Percentiles rank a stretch among this genome's conserved stretches.
These are phyloP conservation scores for Pampusana beccarii DNA, from an alignment of 2,113 vertebrate genomes.

Conservation along the genomic window DNA sequence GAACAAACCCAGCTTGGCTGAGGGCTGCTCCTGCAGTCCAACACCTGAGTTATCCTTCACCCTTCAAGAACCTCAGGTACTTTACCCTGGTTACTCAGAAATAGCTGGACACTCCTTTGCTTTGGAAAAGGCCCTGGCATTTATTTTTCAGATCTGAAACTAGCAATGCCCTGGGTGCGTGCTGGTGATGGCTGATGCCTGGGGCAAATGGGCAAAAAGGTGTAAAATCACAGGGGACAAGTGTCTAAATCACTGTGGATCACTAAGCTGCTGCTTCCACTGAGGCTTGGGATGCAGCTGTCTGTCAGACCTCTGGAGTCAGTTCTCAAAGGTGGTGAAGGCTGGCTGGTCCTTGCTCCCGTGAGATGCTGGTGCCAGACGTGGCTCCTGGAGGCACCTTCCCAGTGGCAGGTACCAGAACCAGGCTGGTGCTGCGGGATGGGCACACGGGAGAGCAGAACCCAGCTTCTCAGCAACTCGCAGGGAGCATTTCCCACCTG, in stretches of 20 bases:
- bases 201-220: not conserved
- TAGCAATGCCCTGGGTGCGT: not conserved
- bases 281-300: fast-evolving
- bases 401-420: not conserved
- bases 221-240: not conserved
- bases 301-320: not conserved
- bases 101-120: fast-evolving
- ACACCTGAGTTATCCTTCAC: not conserved
- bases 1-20: fast-evolving
- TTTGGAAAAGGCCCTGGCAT: not conserved
- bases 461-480: not conserved
- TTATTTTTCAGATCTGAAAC: not conserved
- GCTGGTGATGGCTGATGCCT: not conserved
- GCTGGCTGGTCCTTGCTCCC: not conserved
- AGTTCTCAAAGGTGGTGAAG: not conserved
- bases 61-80: not conserved
- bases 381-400: not conserved
- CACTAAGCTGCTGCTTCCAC: not conserved
- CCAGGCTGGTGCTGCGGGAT: not conserved
- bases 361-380: fast-evolving
- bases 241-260: not conserved
- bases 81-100: not conserved
- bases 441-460: not conserved
- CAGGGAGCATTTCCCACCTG: not conserved
- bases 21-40: not conserved